phyloP scores from a whole-genome alignment of 2,797 vertebrate species.

The Mallotus villosus region DNA sequence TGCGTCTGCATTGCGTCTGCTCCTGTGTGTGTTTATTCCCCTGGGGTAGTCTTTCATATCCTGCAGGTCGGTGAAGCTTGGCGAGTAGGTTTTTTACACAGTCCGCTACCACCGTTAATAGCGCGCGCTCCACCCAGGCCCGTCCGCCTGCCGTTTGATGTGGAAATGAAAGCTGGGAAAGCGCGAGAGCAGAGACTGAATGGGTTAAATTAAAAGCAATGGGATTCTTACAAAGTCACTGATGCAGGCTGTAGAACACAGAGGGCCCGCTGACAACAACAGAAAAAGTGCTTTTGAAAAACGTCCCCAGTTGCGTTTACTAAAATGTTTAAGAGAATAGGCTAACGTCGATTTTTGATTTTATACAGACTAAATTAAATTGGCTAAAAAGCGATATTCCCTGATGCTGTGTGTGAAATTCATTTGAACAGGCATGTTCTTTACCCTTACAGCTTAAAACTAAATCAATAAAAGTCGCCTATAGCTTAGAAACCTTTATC shows the following conservation, averaged over 20 bases:
- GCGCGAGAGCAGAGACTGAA: conserved; percentile 56
- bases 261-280: conserved; percentile 10
- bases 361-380: conserved; percentile 7
- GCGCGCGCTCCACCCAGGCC: conserved; percentile 55
- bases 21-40: conserved; percentile 47
- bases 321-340: conserved; percentile 19
- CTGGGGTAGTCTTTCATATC: conserved; percentile 79
- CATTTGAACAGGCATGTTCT: background rate
- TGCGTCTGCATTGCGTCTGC: conserved; percentile 32
- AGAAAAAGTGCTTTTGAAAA: conserved; percentile 4
- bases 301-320: conserved; percentile 1
- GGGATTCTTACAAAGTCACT: conserved; percentile 68
- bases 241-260: conserved; percentile 53
- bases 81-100: conserved; percentile 80
- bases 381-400: background rate
- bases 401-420: background rate
- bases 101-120: conserved; percentile 80
- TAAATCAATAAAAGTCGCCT: background rate
- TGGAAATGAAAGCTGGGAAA: conserved; percentile 79
- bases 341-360: background rate
- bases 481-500: too few relatives aligned
- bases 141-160: conserved; percentile 74
- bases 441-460: background rate
- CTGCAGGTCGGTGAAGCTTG: conserved; percentile 83
- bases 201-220: conserved; percentile 78